A percentile compares a stretch with the other conserved stretches of the same genome.
Evolutionary conservation across 2,888 invertebrate species (phyloP).

Genomic region (Micropterix aruncella): DNA sequence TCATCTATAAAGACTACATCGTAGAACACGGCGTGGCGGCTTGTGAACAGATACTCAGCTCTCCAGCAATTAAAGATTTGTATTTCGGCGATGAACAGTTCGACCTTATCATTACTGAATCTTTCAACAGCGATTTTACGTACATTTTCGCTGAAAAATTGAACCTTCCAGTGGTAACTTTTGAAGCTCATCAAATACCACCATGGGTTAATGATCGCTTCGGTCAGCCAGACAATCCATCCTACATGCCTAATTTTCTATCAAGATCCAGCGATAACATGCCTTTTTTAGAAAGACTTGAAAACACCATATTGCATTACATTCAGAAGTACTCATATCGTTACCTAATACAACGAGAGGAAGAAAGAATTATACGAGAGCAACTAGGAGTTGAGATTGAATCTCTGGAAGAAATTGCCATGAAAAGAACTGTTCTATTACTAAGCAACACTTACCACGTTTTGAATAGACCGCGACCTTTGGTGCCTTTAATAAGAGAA

Average conservation of each 20-base stretch:
- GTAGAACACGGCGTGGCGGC: conserved; percentile 12
- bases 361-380: conserved; percentile 21
- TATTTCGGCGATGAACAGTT: conserved; percentile 28
- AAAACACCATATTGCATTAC: conserved; percentile 20
- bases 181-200: conserved; percentile 41
- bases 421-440: conserved; percentile 37
- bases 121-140: conserved; percentile 50
- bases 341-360: not conserved
- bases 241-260: conserved; percentile 39
- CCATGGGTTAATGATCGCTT: conserved; percentile 37
- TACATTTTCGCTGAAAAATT: conserved; percentile 42
- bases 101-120: conserved; percentile 46
- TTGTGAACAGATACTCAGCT: conserved; percentile 26
- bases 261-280: conserved; percentile 31
- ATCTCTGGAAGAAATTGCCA: conserved; percentile 34
- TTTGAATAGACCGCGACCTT: conserved; percentile 40
- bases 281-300: conserved; percentile 33
- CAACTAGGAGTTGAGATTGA: conserved; percentile 24
- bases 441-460: conserved; percentile 44
- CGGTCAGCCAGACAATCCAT: conserved; percentile 32
- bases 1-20: conserved; percentile 6
- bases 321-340: not conserved
- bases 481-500: conserved; percentile 43
- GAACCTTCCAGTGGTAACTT: conserved; percentile 38
- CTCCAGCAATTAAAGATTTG: conserved; percentile 23